Base-by-base conservation (phyloP, 2,888 invertebrate species). In the Papilio elwesi region DNA sequence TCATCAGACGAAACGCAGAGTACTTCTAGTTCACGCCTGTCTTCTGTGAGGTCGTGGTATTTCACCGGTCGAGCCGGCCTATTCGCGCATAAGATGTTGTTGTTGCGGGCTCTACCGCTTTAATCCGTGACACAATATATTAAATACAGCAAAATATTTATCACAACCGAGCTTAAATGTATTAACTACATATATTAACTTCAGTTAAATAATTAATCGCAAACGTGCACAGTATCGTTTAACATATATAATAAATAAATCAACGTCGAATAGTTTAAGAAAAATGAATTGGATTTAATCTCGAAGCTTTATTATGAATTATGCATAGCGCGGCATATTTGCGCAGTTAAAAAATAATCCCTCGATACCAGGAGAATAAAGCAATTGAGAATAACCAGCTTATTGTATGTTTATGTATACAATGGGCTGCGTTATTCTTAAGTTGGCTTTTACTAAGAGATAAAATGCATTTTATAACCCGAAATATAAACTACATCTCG, bases 201-300 rank as follows among this genome's bases (percentile, higher is more conserved):
- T 59, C 59, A 12, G 49, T 49, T 12, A 49, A 49, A 49, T 49
- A 6, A 38, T 59, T 59, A 59, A 59, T n/a, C 38, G n/a, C 59
- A 59, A 38, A 59, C 13, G 7, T 6, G 26, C 36, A 36, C 13
- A 43, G 8, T 36, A 59, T n/a, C 13, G 12, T 57, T 57, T 57
- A 57, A 13, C 38, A 59, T 59, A 59, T 59, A 38, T 38, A 59
- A 36, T 57, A 55, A 13, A 36, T 13, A 59, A 38, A 59, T 13
- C 38, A 59, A n/a, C 13, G 59, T 38, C 59, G 13, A 38, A 38
- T 38, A 38, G 59, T 38, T 59, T 52, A 52, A 52, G 15, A 16
- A 36, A 12, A 57, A 36, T 57, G 12, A 57, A 57, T 57, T 16
- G 55, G 36, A 36, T 57, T 57, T 36, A 55, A 55, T 55, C 6